Evolutionary conservation across 2,888 invertebrate genomes (phyloP).

Genomic region (Tuta absoluta): DNA sequence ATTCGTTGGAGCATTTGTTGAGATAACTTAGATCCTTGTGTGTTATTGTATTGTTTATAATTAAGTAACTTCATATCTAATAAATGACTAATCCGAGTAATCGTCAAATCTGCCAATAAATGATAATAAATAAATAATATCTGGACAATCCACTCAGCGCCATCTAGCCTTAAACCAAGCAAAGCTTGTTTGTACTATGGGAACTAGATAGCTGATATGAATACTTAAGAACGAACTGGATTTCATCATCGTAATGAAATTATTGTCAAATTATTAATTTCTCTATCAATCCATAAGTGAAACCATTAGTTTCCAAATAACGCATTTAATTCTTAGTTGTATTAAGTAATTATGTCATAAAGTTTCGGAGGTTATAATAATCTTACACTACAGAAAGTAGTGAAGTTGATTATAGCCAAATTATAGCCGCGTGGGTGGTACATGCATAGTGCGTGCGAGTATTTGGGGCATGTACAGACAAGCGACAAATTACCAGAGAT

Average conservation of each 20-base stretch:
- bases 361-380: neutral
- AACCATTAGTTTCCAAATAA: neutral
- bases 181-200: no score
- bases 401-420: slow-evolving; percentile 10
- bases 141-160: no score
- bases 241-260: neutral
- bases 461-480: neutral
- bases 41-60: no score
- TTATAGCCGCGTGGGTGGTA: neutral
- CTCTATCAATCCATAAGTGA: neutral
- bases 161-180: no score
- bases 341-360: neutral
- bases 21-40: no score
- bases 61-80: no score
- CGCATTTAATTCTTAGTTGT: neutral
- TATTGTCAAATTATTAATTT: neutral
- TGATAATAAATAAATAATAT: no score
- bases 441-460: neutral
- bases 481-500: neutral
- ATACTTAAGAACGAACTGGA: neutral
- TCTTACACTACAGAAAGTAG: slow-evolving; percentile 9
- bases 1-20: no score
- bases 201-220: no score
- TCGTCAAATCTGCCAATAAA: no score
- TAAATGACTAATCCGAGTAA: no score